Percentiles rank a stretch among this genome's conserved stretches.
phyloP scores from a whole-genome alignment of 2,797 vertebrate genomes.

The Discoglossus pictus region DNA sequence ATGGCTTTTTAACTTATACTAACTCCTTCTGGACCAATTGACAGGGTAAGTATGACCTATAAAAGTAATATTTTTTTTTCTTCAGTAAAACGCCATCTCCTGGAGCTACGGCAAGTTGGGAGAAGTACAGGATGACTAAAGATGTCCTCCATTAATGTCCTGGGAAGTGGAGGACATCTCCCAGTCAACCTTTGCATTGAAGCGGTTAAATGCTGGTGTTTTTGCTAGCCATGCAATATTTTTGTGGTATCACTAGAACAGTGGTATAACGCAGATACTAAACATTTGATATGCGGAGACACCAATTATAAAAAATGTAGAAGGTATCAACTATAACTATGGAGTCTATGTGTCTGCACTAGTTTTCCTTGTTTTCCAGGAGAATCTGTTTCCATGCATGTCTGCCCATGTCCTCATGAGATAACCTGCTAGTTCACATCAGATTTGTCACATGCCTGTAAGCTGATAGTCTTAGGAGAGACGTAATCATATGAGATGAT shows the following conservation, averaged over 20 bases:
- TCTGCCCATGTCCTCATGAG: conserved; percentile 6
- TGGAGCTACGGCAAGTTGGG: too few relatives aligned
- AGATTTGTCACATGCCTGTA: conserved; percentile 19
- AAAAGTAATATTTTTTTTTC: too few relatives aligned
- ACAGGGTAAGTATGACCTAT: too few relatives aligned
- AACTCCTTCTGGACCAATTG: too few relatives aligned
- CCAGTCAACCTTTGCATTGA: too few relatives aligned
- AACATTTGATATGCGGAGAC: conserved; percentile 29
- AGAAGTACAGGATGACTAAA: too few relatives aligned
- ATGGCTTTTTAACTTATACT: too few relatives aligned
- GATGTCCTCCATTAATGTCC: too few relatives aligned
- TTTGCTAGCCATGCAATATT: neutral
- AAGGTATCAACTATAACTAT: conserved; percentile 16
- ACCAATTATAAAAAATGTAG: conserved; percentile 10
- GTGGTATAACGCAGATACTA: neutral
- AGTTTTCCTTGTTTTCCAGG: neutral
- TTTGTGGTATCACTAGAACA: neutral
- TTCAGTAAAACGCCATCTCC: too few relatives aligned
- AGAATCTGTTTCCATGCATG: conserved; percentile 5
- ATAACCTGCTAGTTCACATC: conserved; percentile 7
- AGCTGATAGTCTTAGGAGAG: conserved; percentile 9
- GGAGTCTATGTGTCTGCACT: conserved; percentile 31
- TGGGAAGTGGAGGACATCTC: too few relatives aligned
- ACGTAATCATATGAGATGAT: neutral
- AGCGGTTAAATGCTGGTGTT: too few relatives aligned